phyloP scores from a whole-genome alignment of 2,113 vertebrate species.

The Ceyx melanurus region DNA sequence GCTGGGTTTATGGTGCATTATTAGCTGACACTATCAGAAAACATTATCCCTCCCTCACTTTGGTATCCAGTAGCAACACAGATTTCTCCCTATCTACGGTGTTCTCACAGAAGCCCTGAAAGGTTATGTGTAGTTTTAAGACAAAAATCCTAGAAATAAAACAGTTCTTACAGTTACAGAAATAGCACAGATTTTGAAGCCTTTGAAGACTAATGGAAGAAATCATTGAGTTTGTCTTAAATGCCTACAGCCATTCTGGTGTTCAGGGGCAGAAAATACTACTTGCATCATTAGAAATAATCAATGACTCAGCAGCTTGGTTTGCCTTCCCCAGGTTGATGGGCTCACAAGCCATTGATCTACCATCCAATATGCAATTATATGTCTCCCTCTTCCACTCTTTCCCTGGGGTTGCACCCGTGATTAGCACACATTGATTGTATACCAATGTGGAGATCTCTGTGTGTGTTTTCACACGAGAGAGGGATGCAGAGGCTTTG shows the following conservation, averaged over 20 bases:
- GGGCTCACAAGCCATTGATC: not conserved
- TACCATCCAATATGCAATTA: not conserved
- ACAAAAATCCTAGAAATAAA: not conserved
- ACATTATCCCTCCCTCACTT: not conserved
- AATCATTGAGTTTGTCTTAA: not conserved
- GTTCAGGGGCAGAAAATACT: not conserved
- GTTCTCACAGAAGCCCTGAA: not conserved
- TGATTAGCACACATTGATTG: not conserved
- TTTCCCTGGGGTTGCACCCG: not conserved
- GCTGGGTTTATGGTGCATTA: fast-evolving
- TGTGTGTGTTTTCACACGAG: not conserved
- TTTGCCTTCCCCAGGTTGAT: not conserved
- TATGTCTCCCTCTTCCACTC: not conserved
- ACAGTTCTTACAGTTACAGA: not conserved
- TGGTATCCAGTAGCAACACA: not conserved
- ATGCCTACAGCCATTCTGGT: not conserved
- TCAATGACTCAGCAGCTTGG: not conserved
- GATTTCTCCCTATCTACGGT: not conserved
- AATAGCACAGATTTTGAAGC: not conserved
- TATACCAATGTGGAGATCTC: not conserved
- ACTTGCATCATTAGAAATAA: not conserved
- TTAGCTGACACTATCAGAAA: not conserved
- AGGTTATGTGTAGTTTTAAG: not conserved
- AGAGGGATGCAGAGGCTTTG: not conserved
- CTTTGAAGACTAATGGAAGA: not conserved